phyloP scores from a whole-genome alignment of 2,113 vertebrate species.

The Athene cunicularia region DNA sequence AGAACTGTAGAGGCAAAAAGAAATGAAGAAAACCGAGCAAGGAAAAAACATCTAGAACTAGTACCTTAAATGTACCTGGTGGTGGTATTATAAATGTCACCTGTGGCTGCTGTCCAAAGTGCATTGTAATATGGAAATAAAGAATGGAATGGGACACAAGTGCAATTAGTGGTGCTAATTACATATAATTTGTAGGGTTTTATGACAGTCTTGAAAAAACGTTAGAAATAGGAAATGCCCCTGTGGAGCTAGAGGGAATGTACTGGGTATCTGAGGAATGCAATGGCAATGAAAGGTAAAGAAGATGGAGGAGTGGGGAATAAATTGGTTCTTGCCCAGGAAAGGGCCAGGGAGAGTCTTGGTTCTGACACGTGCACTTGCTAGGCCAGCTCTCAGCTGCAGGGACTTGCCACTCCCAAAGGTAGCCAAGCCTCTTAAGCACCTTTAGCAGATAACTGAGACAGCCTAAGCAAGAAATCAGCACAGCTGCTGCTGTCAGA shows the following conservation, averaged over 20 bases:
- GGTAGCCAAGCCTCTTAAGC: neutral
- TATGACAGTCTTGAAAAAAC: neutral
- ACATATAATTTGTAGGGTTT: neutral
- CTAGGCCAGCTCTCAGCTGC: neutral
- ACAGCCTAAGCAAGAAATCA: neutral
- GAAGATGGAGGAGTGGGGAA: neutral
- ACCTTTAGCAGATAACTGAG: neutral
- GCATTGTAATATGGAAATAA: neutral
- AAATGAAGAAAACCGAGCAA: neutral
- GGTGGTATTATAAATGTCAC: neutral
- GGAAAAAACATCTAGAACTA: neutral
- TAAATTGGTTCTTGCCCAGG: neutral
- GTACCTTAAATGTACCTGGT: neutral
- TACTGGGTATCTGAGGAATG: neutral
- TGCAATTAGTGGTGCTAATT: neutral
- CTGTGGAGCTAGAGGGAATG: neutral
- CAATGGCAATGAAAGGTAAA: neutral
- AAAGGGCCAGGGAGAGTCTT: neutral
- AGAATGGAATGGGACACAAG: neutral
- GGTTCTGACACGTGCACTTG: fast-evolving
- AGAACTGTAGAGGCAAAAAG: neutral
- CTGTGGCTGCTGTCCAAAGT: neutral
- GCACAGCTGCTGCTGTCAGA: neutral
- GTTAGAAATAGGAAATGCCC: neutral
- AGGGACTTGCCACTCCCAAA: neutral